phyloP scores from a whole-genome alignment of 2,888 invertebrate species.

The Drosophila neutralis region DNA sequence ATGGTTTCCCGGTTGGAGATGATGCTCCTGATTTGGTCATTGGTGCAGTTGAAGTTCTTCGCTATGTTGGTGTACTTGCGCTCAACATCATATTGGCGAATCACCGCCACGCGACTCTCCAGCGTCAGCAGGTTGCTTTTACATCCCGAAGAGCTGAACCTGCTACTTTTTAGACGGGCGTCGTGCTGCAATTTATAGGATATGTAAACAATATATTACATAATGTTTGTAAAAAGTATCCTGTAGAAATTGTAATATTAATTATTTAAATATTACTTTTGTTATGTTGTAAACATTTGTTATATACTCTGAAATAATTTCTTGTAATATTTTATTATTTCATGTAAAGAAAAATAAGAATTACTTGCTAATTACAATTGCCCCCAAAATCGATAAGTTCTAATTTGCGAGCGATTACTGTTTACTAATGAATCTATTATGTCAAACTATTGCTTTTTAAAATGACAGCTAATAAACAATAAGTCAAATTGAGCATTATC shows the following conservation, averaged over 20 bases:
- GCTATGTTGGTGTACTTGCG: conserved; percentile 83
- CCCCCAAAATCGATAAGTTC: background rate
- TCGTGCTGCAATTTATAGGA: conserved; percentile 41
- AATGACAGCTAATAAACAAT: background rate
- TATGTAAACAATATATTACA: background rate
- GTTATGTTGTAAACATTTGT: background rate
- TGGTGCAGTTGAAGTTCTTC: conserved; percentile 82
- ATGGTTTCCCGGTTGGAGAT: conserved; percentile 79
- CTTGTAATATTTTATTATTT: background rate
- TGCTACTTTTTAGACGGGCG: background rate
- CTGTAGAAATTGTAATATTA: background rate
- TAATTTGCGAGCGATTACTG: background rate
- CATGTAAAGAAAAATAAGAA: background rate
- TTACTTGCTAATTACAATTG: background rate
- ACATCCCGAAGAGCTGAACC: conserved; percentile 34
- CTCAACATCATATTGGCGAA: conserved; percentile 79
- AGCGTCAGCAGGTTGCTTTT: conserved; percentile 76
- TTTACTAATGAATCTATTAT: background rate
- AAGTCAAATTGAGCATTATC: background rate
- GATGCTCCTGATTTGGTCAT: conserved; percentile 83
- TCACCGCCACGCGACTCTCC: conserved; percentile 82
- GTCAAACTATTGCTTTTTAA: background rate
- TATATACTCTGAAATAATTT: background rate
- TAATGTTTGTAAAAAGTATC: background rate
- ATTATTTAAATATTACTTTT: background rate